These are phyloP conservation scores for Bolinopsis microptera DNA, from an alignment of 37 sponge, comb jelly and placozoan genomes.

Conservation along the genomic window DNA sequence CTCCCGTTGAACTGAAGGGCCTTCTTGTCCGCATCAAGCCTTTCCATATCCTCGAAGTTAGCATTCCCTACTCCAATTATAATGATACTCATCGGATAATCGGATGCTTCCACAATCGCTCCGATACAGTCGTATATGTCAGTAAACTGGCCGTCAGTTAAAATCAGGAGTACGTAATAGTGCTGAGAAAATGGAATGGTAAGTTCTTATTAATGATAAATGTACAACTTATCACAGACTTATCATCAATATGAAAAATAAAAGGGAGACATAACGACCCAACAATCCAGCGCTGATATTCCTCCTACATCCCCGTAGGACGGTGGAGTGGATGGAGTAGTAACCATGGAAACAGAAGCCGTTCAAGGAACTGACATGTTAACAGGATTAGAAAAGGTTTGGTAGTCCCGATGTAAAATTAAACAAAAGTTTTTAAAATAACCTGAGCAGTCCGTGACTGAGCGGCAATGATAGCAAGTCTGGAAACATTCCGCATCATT, in stretches of 20 bases:
- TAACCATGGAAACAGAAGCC: too few relatives aligned
- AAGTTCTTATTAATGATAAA: too few relatives aligned
- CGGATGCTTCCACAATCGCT: conserved; percentile 80
- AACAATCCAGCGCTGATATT: too few relatives aligned
- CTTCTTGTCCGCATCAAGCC: conserved; percentile 80
- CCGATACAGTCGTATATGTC: conserved; percentile 83
- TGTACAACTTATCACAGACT: too few relatives aligned
- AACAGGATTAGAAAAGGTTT: too few relatives aligned
- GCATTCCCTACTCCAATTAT: conserved; percentile 90
- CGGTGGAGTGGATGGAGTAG: too few relatives aligned
- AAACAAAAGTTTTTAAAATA: too few relatives aligned
- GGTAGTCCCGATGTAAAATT: too few relatives aligned
- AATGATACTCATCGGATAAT: conserved; percentile 86
- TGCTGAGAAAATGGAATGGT: conserved; percentile 67
- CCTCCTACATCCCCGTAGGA: too few relatives aligned
- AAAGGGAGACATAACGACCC: too few relatives aligned
- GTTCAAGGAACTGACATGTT: too few relatives aligned
- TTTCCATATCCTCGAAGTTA: conserved; percentile 77
- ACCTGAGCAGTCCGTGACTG: conserved; percentile 60
- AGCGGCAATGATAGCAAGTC: conserved; percentile 34
- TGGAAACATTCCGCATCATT: conserved; percentile 47
- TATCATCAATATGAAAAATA: too few relatives aligned
- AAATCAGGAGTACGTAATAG: conserved; percentile 88
- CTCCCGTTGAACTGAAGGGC: conserved; percentile 59
- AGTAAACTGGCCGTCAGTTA: conserved; percentile 86